Conservation (phyloP, 1,140 invertebrate genomes). For the Zaprionus gabonicus region DNA sequence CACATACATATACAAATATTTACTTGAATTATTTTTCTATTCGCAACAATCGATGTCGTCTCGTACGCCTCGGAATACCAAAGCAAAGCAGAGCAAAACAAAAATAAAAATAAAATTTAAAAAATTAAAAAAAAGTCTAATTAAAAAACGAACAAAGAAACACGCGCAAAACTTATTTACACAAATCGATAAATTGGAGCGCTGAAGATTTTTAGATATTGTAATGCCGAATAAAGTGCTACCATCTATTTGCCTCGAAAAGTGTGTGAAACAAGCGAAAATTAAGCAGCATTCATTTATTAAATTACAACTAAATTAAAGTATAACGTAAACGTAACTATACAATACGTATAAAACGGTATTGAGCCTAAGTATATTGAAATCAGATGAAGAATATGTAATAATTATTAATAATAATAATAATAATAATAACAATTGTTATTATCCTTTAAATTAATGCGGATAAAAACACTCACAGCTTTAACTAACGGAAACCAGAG, state of each 20-base stretch:
- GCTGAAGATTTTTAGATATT: constrained; percentile 72
- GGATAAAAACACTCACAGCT: constrained; percentile 84
- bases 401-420: constrained; percentile 26
- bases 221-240: constrained; percentile 63
- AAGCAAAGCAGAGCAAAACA: constrained; percentile 45
- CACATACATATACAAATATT: constrained; percentile 73
- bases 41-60: constrained; percentile 66
- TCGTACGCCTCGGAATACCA: constrained; percentile 39
- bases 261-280: constrained; percentile 45
- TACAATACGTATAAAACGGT: constrained; percentile 6
- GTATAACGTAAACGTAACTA: constrained; percentile 21
- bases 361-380: constrained; percentile 67
- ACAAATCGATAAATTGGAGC: constrained; percentile 62
- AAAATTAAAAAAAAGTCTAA: constrained; percentile 10
- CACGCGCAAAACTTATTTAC: constrained; percentile 66
- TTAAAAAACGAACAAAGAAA: constrained; percentile 37
- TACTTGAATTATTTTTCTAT: constrained; percentile 83
- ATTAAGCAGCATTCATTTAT: constrained; percentile 49
- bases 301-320: constrained; percentile 47
- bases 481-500: constrained; percentile 78
- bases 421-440: constrained; percentile 33
- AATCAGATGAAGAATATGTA: constrained; percentile 32
- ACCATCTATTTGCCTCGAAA: constrained; percentile 34
- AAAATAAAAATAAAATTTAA: background rate
- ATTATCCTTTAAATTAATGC: constrained; percentile 81